Base-by-base conservation (phyloP, 1,140 invertebrate genomes). In the Sycobia sp. region DNA sequence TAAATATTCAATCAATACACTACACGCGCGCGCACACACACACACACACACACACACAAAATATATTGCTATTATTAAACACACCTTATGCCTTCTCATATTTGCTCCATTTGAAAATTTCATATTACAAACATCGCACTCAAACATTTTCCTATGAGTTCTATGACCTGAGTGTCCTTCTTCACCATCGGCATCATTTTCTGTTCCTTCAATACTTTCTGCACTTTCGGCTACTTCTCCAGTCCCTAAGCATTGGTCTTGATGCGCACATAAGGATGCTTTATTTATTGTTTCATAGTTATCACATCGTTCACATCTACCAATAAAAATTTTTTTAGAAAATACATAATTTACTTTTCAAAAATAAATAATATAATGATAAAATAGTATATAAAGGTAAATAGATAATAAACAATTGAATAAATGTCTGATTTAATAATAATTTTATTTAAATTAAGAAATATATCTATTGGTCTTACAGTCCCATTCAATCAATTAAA, bases 51-150 rank as follows among this genome's bases (percentile, higher is more conserved):
- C n/a, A n/a, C n/a, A n/a, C n/a, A n/a, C n/a, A n/a, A n/a, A n/a
- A n/a, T n/a, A n/a, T n/a, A n/a, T n/a, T n/a, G n/a, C n/a, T n/a
- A n/a, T n/a, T n/a, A n/a, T n/a, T n/a, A n/a, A n/a, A n/a, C n/a
- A n/a, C 74, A 81, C 80, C 68, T 94, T 92, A 80, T 96, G 94
- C 34, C 94, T 86, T 63, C 94, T 86, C 94, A 96, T 96, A 74
- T 95, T 96, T 36, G 94, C 94, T 60, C 93, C 93, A 80, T 96
- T 95, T n/a, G 92, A 94, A 83, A 96, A 96, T 82, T 93, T 93
- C 92, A 95, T 95, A 74, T 95, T 92, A 78, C 94, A 96, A 54
- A 96, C 91, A 80, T 96, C 94, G 78, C 94, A 96, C 75, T 94
- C 91, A 76, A 94, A 95, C 72, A 94, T 88, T 79, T 94, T 95